These are phyloP conservation scores for Ceratina calcarata DNA, from an alignment of 1,140 invertebrate genomes.

Conservation along the genomic window DNA sequence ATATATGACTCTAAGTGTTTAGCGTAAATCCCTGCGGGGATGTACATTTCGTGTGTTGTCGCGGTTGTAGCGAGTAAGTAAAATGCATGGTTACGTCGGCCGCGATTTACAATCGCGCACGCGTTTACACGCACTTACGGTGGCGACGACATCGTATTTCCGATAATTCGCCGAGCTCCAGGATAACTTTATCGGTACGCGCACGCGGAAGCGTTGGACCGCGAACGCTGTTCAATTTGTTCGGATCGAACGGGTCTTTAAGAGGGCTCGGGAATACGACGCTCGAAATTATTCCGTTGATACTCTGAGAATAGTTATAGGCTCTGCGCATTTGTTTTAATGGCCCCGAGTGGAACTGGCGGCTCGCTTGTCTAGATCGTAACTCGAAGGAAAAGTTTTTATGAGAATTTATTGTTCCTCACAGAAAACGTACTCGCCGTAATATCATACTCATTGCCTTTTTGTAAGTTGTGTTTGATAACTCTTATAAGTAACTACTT, in stretches of 20 bases:
- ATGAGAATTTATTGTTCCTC: neutral
- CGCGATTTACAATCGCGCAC: slow-evolving; percentile 13
- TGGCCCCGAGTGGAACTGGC: neutral
- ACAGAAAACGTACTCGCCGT: too few species aligned
- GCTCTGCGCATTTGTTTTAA: neutral
- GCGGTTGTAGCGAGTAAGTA: neutral
- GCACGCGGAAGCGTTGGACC: neutral
- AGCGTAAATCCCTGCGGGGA: neutral
- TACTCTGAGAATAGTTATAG: neutral
- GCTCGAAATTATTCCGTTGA: neutral
- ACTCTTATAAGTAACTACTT: too few species aligned
- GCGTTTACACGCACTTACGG: slow-evolving; percentile 2
- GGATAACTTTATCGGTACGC: slow-evolving; percentile 16
- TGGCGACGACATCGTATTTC: slow-evolving; percentile 2
- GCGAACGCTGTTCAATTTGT: neutral
- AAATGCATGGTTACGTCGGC: neutral
- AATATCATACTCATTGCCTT: too few species aligned
- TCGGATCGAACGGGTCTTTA: neutral
- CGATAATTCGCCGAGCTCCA: slow-evolving; percentile 14
- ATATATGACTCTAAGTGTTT: neutral
- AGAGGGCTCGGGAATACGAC: neutral
- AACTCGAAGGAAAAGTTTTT: neutral
- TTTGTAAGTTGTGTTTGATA: too few species aligned
- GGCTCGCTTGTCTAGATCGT: neutral
- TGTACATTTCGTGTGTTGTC: neutral